These are phyloP conservation scores for Diarsia brunnea DNA, from an alignment of 2,888 invertebrate species.

Conservation along the genomic window DNA sequence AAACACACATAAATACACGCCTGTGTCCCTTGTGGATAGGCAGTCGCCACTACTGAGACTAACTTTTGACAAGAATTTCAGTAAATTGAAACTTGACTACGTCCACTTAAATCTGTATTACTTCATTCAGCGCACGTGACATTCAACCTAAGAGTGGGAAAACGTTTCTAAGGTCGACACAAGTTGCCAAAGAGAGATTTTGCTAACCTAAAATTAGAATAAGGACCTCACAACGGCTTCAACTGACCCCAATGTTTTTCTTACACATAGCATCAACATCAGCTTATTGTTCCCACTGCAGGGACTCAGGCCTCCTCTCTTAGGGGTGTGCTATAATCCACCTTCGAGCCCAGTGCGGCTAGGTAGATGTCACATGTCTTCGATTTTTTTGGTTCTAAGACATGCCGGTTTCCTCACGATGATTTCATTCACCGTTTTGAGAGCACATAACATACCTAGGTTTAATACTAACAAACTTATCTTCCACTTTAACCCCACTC, in stretches of 20 bases:
- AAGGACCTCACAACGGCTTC: neutral
- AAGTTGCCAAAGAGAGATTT: neutral
- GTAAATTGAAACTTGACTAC: neutral
- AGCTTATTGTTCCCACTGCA: too few species aligned
- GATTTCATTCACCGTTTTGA: too few species aligned
- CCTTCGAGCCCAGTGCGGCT: too few species aligned
- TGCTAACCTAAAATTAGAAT: neutral
- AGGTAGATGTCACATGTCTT: too few species aligned
- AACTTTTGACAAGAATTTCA: neutral
- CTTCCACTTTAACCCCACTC: constrained; percentile 48
- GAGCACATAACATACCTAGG: neutral
- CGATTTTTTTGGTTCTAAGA: too few species aligned
- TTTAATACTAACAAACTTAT: neutral
- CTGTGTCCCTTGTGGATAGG: neutral
- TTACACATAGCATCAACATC: neutral
- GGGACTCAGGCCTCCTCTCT: too few species aligned
- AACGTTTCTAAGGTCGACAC: neutral
- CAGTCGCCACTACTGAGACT: neutral
- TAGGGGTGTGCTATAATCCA: too few species aligned
- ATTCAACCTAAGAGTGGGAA: neutral
- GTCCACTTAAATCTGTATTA: neutral
- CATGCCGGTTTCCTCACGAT: too few species aligned
- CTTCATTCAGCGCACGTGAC: neutral
- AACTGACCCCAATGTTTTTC: neutral
- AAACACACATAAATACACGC: too few species aligned